These are phyloP conservation scores for Darevskia nairensis DNA, from an alignment of 2,797 vertebrate genomes.

Conservation along the genomic window DNA sequence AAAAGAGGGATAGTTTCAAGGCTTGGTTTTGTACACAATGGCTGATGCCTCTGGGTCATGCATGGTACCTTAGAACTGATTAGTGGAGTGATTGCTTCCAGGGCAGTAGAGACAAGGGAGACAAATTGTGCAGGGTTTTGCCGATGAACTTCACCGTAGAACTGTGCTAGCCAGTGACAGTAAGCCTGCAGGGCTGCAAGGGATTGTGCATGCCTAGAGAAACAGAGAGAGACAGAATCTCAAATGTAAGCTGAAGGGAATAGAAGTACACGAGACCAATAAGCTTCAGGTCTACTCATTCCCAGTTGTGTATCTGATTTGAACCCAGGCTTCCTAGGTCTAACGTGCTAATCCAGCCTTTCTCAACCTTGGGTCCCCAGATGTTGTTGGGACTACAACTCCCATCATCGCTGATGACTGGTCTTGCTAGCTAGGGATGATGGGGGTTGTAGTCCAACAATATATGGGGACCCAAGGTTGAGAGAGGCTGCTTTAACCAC, in stretches of 20 bases:
- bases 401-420: no score
- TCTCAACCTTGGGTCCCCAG: no score
- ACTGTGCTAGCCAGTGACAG: slow-evolving; percentile 96
- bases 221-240: slow-evolving; percentile 10
- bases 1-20: neutral
- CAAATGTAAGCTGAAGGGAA: neutral
- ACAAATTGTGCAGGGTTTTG: slow-evolving; percentile 92
- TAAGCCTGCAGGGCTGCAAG: slow-evolving; percentile 96
- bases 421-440: no score
- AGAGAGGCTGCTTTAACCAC: no score
- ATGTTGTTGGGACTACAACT: no score
- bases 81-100: slow-evolving; percentile 92
- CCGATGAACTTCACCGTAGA: slow-evolving; percentile 91
- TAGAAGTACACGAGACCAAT: no score
- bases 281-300: neutral
- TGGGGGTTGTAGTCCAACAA: no score
- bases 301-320: neutral
- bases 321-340: no score
- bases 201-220: slow-evolving; percentile 91
- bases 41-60: rapidly evolving
- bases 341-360: no score
- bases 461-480: no score
- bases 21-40: neutral
- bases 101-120: slow-evolving; percentile 90
- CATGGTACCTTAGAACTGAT: slow-evolving; percentile 85